These are phyloP conservation scores for Meganola albula DNA, from an alignment of 2,888 invertebrate species.

Conservation along the genomic window DNA sequence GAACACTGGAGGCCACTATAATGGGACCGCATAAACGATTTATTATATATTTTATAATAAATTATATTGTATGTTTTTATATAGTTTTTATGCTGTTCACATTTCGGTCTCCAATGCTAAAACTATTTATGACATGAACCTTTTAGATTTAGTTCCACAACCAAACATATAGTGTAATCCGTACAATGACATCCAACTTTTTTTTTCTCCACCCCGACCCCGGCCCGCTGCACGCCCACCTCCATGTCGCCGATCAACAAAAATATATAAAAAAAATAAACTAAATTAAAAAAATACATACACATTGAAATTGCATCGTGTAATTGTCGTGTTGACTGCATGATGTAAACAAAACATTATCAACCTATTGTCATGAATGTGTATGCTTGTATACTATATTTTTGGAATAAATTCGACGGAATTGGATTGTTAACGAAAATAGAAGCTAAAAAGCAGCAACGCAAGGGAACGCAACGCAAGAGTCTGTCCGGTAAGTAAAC, in stretches of 20 bases:
- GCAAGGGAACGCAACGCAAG: slow-evolving; percentile 83
- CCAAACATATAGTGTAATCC: slow-evolving; percentile 60
- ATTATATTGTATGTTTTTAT: not conserved
- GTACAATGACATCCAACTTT: slow-evolving; percentile 76
- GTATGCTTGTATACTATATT: slow-evolving; percentile 53
- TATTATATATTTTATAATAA: slow-evolving; percentile 2
- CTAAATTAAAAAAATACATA: slow-evolving; percentile 46
- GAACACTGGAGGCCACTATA: slow-evolving; percentile 42
- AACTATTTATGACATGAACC: slow-evolving; percentile 36
- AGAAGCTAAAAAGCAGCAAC: slow-evolving; percentile 97
- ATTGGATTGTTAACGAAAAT: slow-evolving; percentile 56
- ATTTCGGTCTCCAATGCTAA: slow-evolving; percentile 36
- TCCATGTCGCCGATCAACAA: slow-evolving; percentile 69
- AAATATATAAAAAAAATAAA: slow-evolving; percentile 36
- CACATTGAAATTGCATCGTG: slow-evolving; percentile 71
- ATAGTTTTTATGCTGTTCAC: not conserved
- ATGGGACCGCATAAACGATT: slow-evolving; percentile 13
- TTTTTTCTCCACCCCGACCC: slow-evolving; percentile 69
- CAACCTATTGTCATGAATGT: slow-evolving; percentile 65
- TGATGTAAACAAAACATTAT: slow-evolving; percentile 65
- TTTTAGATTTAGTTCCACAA: slow-evolving; percentile 59
- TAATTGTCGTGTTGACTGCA: slow-evolving; percentile 74
- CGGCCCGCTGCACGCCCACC: slow-evolving; percentile 72
- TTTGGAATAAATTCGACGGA: slow-evolving; percentile 40
- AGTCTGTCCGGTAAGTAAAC: slow-evolving; percentile 89